Conservation (phyloP, 2,888 invertebrate species). For the Bellardia bayeri region DNA sequence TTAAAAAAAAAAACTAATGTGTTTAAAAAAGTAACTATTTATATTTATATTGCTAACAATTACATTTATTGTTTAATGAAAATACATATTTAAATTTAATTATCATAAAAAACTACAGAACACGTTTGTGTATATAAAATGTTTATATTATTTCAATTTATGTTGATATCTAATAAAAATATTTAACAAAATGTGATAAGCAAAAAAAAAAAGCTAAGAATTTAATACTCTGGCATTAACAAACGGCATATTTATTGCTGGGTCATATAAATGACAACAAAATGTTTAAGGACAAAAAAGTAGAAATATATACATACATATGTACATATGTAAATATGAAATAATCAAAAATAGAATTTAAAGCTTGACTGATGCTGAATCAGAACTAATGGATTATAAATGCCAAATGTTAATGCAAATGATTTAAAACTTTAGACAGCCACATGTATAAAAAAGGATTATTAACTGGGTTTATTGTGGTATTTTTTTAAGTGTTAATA, state of each 20-base stretch:
- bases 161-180: constrained; percentile 36
- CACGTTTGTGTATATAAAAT: constrained; percentile 6
- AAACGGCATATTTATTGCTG: not conserved
- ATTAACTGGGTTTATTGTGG: not conserved
- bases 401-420: constrained; percentile 45
- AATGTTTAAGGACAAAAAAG: not conserved
- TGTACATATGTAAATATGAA: not conserved
- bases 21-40: not conserved
- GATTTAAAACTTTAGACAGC: constrained; percentile 2
- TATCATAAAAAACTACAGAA: constrained; percentile 27
- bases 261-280: constrained; percentile 3
- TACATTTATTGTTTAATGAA: not conserved
- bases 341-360: constrained; percentile 36
- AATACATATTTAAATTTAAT: constrained; percentile 45
- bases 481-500: not conserved
- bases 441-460: constrained; percentile 25
- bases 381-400: constrained; percentile 20
- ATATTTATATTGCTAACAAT: constrained; percentile 41
- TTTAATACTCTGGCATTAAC: constrained; percentile 5
- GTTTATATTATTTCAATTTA: not conserved
- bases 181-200: not conserved
- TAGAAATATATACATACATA: not conserved
- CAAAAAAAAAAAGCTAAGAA: not conserved
- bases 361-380: constrained; percentile 19
- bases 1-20: too few relatives aligned